A percentile compares a stretch with the other conserved stretches of the same genome.
Evolutionary conservation across 2,797 vertebrate species (phyloP).

Genomic region (Rhabdomys pumilio): DNA sequence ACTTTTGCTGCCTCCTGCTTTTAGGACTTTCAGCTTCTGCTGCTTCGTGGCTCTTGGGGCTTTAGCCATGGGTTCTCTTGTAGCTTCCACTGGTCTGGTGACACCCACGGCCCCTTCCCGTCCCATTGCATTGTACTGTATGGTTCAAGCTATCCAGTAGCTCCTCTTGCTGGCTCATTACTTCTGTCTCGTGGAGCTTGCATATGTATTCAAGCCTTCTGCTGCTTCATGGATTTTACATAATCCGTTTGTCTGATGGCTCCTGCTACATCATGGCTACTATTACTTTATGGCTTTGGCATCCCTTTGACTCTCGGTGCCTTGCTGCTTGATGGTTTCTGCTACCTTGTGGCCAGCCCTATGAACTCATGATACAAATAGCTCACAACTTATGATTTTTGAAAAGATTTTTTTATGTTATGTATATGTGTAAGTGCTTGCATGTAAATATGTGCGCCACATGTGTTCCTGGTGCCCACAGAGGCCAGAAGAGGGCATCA

Average conservation of each 20-base stretch:
- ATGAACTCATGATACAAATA: conserved; percentile 44
- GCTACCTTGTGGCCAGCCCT: conserved; percentile 54
- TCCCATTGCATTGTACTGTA: background rate
- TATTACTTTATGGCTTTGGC: conserved; percentile 63
- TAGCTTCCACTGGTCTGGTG: conserved; percentile 7
- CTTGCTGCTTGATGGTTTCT: conserved; percentile 69
- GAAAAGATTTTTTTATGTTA: background rate
- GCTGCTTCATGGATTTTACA: conserved; percentile 61
- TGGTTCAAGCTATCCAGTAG: background rate
- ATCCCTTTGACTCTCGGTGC: conserved; percentile 33
- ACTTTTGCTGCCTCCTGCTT: conserved; percentile 20
- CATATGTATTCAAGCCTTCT: conserved; percentile 50
- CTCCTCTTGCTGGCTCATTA: conserved; percentile 5
- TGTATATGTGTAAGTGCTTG: background rate
- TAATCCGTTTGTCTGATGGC: conserved; percentile 22
- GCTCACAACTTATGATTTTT: background rate
- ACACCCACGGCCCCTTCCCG: background rate
- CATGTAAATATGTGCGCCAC: background rate
- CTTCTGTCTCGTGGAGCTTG: conserved; percentile 41
- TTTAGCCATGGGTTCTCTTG: conserved; percentile 42
- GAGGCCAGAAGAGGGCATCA: background rate
- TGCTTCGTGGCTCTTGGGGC: conserved; percentile 26
- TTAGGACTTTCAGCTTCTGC: conserved; percentile 3
- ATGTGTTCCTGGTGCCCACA: background rate
- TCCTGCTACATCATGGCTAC: conserved; percentile 47